These are phyloP conservation scores for Setophaga petechia DNA, from an alignment of 2,113 vertebrate genomes.

Conservation along the genomic window DNA sequence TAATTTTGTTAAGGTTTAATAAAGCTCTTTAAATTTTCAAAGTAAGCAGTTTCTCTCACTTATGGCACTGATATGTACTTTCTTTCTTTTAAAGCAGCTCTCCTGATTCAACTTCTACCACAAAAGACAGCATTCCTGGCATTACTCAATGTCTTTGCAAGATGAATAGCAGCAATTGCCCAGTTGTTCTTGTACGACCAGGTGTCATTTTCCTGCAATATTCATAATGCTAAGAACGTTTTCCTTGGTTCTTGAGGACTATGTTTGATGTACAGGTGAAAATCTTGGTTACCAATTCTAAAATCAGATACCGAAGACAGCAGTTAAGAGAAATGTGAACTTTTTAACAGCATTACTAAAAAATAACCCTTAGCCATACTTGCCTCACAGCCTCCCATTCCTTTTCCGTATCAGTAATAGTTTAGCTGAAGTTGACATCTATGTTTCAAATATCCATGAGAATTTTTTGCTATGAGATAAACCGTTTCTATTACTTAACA, in stretches of 20 bases:
- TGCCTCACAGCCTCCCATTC: background rate
- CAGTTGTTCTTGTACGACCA: background rate
- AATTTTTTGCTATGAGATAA: background rate
- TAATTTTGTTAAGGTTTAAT: no score
- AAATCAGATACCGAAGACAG: background rate
- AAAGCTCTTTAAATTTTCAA: no score
- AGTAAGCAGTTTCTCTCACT: background rate
- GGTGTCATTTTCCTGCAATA: background rate
- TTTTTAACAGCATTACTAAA: background rate
- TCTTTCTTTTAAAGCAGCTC: background rate
- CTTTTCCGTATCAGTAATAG: background rate
- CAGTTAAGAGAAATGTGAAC: background rate
- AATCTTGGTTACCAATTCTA: background rate
- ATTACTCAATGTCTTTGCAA: background rate
- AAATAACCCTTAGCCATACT: background rate
- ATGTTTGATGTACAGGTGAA: background rate
- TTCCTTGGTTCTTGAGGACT: background rate
- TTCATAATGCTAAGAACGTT: background rate
- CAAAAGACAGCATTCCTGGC: background rate
- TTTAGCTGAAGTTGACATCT: background rate
- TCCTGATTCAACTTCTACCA: background rate
- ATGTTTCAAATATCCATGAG: background rate
- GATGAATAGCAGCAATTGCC: background rate
- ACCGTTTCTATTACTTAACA: background rate
- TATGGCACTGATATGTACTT: background rate